Percentiles rank a stretch among this genome's conserved stretches.
Conservation (phyloP, 1,140 invertebrate genomes). For the Ridgeia piscesae region DNA sequence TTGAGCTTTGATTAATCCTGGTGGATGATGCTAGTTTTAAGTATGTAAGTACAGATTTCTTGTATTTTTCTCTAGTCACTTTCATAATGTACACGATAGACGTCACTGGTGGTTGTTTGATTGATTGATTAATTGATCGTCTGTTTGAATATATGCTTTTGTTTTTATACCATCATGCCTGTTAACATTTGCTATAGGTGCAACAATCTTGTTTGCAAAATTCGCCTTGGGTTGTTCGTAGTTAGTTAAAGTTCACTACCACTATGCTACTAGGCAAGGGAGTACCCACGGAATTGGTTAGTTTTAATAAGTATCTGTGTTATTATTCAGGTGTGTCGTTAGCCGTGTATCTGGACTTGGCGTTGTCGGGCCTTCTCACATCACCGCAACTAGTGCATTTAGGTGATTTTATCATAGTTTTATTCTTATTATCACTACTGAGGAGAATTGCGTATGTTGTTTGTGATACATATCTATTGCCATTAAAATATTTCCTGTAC, state of each 20-base stretch:
- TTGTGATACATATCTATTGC: slow-evolving; percentile 6
- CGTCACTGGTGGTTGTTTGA: background rate
- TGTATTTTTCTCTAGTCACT: slow-evolving; percentile 6
- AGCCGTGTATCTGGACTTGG: background rate
- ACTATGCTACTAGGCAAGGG: background rate
- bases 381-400: background rate
- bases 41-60: background rate
- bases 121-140: slow-evolving; percentile 2
- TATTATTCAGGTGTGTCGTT: background rate
- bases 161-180: slow-evolving; percentile 1
- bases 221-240: background rate
- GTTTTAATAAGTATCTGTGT: background rate
- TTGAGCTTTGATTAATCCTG: background rate
- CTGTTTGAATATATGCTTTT: slow-evolving; percentile 1
- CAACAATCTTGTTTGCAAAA: background rate
- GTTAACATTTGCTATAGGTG: slow-evolving; percentile 1
- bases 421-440: slow-evolving; percentile 1
- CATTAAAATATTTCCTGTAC: slow-evolving; percentile 6
- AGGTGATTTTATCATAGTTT: slow-evolving; percentile 6
- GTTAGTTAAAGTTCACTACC: background rate
- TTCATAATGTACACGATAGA: background rate
- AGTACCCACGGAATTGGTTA: background rate
- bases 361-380: background rate
- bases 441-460: background rate
- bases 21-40: background rate